Evolutionary conservation across 92 coral and sea anemone species (phyloP), one percentile per base, ranked within the genome.

Genomic region (Montipora capitata): DNA sequence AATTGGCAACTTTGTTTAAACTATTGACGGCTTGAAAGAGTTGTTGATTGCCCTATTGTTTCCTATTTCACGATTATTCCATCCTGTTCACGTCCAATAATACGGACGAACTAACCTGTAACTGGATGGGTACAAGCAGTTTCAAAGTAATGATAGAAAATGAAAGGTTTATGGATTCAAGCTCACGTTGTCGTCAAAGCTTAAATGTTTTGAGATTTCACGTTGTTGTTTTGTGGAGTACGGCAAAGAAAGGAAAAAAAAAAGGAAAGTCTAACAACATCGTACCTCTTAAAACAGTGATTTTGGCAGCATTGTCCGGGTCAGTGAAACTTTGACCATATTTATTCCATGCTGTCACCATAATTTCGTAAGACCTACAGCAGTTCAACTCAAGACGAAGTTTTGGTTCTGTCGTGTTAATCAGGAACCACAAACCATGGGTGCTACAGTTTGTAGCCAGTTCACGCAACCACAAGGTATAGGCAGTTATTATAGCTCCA

Each of bases 261-360:
- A 15, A 64, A 6, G 4, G 70, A n/a, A n/a, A 27, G 35, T 27
- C 35, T 27, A 27, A 27, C 0, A 27, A 27, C 35, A 27, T 27
- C 12, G 40, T 81, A 81, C 86, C 86, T 81, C 54, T 41, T 14
- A 69, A n/a, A 15, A 81, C 77, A 10, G 68, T 54, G 65, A 81
- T 27, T 15, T 56, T 81, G 3, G 86, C 77, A n/a, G 77, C 77
- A 6, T 49, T 81, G 61, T 70, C 68, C 10, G 86, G 86, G 56
- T 81, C 86, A 15, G 51, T 9, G 12, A 70, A 49, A n/a, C 86
- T 69, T 5, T 20, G 77, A 69, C 86, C 77, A 38, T 81, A 68
- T 70, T 35, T 68, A 10, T 81, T 81, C 86, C 86, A 81, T n/a
- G 86, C 77, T 40, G 77, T 81, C 4, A 81, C 86, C 77, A 69